Evolutionary conservation across 2,888 invertebrate species (phyloP), one percentile per base, ranked within the genome.

Genomic region (Anthrax anthrax): DNA sequence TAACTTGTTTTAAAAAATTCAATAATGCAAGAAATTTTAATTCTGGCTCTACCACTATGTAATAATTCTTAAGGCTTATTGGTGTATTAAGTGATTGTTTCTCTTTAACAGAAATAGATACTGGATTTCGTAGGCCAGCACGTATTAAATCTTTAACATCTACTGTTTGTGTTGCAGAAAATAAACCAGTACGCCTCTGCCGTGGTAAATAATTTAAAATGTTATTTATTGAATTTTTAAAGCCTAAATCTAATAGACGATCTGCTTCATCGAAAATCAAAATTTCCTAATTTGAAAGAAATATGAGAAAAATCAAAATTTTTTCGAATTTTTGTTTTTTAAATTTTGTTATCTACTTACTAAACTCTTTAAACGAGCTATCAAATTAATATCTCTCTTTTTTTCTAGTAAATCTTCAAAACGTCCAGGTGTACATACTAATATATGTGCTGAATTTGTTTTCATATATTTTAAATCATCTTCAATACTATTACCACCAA

Each of bases 161-260:
- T 60, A 90, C 89, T 0, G 96, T 96, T 70, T 97, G 97, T 2
- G 98, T 98, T 1, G 98, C 98, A 1, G 97, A 97, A 71, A 98
- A 99, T n/a, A 98, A 73, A 0, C 96, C 95, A 0, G 98, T 98
- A 55, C 96, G 75, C 29, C 98, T 74, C 60, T 94, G 91, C 34
- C 92, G 81, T 0, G 98, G 98, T 37, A 98, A 68, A 66, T 85
- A 88, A 54, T 84, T 81, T 5, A 98, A 72, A 55, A 99, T 96
- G 16, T 84, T 84, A 55, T 89, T 86, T 16, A 97, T 70, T 2
- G 86, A 80, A 14, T 77, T 72, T 55, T 84, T 84, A 65, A 98
- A 98, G 3, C 96, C 96, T 52, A 95, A 74, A 62, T 95, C 95
- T 27, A 97, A 71, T 13, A 98, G 73, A 39, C 91, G 78, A 67